Evolutionary conservation across 1,140 invertebrate species (phyloP).

Genomic region (Littorina saxatilis): DNA sequence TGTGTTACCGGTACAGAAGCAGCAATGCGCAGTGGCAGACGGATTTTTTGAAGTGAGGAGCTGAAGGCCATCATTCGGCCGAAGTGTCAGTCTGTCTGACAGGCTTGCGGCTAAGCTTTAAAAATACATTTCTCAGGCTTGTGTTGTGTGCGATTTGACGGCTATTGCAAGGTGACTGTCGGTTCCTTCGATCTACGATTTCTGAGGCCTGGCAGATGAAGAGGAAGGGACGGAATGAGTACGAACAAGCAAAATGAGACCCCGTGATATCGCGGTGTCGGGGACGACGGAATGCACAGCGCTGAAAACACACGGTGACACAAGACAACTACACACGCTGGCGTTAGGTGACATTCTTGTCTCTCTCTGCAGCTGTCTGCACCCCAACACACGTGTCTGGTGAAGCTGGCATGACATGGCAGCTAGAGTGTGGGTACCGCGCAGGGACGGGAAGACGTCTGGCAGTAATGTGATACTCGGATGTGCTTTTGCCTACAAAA

Average conservation of each 20-base stretch:
- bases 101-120: neutral
- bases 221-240: neutral
- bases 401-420: too few species aligned
- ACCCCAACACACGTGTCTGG: too few species aligned
- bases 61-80: conserved; percentile 4
- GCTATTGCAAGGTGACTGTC: neutral
- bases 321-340: too few species aligned
- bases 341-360: too few species aligned
- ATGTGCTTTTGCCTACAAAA: neutral
- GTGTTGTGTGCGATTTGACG: neutral
- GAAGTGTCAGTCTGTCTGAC: conserved; percentile 23
- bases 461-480: too few species aligned
- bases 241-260: conserved; percentile 11
- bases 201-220: neutral
- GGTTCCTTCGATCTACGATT: neutral
- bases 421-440: too few species aligned
- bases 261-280: neutral
- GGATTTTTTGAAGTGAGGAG: neutral
- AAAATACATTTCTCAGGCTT: neutral
- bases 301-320: too few species aligned
- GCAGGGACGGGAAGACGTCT: too few species aligned
- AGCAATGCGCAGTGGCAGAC: neutral
- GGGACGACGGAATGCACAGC: too few species aligned
- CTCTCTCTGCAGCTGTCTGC: too few species aligned
- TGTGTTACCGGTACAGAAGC: neutral